Evolutionary conservation across 1,140 invertebrate species (phyloP), one percentile per base, ranked within the genome.

Genomic region (Zaprionus nigranus): DNA sequence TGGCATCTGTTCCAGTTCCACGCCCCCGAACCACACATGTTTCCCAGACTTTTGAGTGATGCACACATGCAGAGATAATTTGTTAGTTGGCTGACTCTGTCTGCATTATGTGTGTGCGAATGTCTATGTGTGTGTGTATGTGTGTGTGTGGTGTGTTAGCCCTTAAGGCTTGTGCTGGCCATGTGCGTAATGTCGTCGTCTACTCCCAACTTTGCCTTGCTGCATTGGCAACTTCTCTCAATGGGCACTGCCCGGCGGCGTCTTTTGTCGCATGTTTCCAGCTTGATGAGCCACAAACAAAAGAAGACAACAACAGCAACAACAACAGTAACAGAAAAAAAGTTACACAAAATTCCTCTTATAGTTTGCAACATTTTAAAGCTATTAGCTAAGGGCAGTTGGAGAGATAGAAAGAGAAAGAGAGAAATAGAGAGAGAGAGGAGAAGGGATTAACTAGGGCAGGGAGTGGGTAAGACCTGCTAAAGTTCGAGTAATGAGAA

Each of bases 21-120:
- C 77, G 77, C 61, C 59, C 75, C 38, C 38, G 26, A 65, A 43
- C 53, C 56, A 63, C 67, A 81, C 54, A 76, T 75, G 38, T 43
- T 30, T 67, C 58, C 36, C 51, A 72, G 74, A 77, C 78, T 84
- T 87, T 88, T 87, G 78, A 87, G 83, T 87, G 83, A 87, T 87
- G 83, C 84, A 88, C 81, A 88, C 85, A 82, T 81, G 86, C 76
- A 84, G 82, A 76, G 81, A 87, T 87, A 87, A 88, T 87, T 87
- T 87, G 81, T 88, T 88, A 82, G 82, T 85, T 82, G 82, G 62
- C 76, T 73, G 74, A 61, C 49, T 71, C 73, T 24, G 54, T 36
- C 59, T 79, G 74, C 74, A 68, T 64, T 77, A 43, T 76, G 24
- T 46, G 36, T 66, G 53, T 22, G 12, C 38, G 17, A 4, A 28